Conservation (phyloP, 2,797 vertebrate genomes). For the Bradypus variegatus region DNA sequence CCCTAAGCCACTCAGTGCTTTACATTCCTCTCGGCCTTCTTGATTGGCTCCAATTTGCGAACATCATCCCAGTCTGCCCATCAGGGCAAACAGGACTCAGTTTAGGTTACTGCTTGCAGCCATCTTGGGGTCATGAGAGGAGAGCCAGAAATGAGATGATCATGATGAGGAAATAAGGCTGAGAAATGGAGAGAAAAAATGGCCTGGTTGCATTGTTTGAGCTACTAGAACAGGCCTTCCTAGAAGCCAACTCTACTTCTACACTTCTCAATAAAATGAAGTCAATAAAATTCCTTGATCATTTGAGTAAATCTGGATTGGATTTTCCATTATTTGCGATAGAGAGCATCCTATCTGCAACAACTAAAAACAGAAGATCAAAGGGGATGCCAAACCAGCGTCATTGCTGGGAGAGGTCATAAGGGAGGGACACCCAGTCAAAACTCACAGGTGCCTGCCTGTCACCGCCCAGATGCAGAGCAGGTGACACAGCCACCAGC, state of each 20-base stretch:
- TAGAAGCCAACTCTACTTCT: neutral
- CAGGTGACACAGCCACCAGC: neutral
- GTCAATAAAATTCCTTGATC: neutral
- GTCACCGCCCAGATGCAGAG: neutral
- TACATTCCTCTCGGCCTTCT: neutral
- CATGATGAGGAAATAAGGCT: neutral
- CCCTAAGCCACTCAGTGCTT: neutral
- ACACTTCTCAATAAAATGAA: neutral
- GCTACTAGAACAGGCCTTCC: neutral
- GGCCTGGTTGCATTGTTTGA: neutral
- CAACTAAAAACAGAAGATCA: neutral
- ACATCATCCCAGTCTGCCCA: neutral
- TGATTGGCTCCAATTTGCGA: neutral
- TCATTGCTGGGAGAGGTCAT: neutral
- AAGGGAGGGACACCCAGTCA: neutral
- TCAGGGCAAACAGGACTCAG: neutral
- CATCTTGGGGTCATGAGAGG: neutral
- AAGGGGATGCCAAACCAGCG: neutral
- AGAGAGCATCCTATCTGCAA: slow-evolving; percentile 5
- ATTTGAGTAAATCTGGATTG: neutral
- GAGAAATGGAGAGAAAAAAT: slow-evolving; percentile 7
- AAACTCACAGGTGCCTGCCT: neutral
- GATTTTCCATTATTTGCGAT: slow-evolving; percentile 3
- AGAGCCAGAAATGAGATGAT: neutral
- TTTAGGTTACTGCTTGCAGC: neutral